phyloP scores from a whole-genome alignment of 2,888 invertebrate species.

The Pilophorus perplexus region DNA sequence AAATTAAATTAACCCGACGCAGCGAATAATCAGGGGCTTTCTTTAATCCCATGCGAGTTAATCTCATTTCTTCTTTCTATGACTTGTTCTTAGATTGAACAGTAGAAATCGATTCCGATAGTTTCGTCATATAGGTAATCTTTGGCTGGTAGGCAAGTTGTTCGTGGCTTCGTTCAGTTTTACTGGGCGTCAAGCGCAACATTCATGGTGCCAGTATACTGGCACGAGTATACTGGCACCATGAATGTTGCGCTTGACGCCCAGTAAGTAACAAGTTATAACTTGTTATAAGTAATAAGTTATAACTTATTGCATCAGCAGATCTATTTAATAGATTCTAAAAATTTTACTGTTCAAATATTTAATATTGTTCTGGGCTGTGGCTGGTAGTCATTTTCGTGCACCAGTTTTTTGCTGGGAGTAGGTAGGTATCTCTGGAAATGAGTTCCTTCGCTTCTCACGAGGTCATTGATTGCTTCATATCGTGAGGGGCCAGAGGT shows the following conservation, averaged over 20 bases:
- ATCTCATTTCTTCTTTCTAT: not conserved
- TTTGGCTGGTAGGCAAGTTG: not conserved
- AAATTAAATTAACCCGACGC: not conserved
- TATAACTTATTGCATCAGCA: too few species aligned
- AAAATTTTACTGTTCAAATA: too few species aligned
- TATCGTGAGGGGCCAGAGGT: too few species aligned
- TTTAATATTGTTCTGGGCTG: too few species aligned
- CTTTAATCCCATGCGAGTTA: not conserved
- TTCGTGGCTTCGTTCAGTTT: constrained; percentile 6
- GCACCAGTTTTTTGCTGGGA: too few species aligned
- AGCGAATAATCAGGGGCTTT: not conserved
- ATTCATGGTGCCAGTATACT: not conserved
- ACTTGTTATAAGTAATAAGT: too few species aligned
- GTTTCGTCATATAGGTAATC: not conserved
- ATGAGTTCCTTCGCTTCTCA: too few species aligned
- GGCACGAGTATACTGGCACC: not conserved
- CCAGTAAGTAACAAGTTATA: too few species aligned
- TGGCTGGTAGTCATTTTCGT: too few species aligned
- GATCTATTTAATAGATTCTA: too few species aligned
- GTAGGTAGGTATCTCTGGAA: too few species aligned
- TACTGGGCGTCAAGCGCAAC: not conserved
- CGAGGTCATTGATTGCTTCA: too few species aligned
- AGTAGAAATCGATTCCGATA: not conserved
- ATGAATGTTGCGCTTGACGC: not conserved
- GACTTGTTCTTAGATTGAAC: not conserved